Evolutionary conservation across 2,113 vertebrate species (phyloP), one percentile per base, ranked within the genome.

Genomic region (Nibea coibor): DNA sequence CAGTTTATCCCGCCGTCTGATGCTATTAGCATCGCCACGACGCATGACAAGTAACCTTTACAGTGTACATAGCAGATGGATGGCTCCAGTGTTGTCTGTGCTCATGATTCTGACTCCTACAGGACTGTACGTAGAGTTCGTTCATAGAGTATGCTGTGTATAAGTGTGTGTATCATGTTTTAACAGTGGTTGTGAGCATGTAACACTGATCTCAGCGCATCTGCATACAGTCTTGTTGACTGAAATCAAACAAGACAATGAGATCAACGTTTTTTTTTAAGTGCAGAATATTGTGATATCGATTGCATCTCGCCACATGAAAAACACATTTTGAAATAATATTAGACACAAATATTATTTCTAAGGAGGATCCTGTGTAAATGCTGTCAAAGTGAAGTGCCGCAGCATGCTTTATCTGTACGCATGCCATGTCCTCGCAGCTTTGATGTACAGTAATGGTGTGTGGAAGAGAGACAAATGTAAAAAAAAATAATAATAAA

Each of bases 321-420:
- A 67, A 72, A 72, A 22, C 39, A 48, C 62, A 24, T 77, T 72
- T 66, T 70, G 84, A 92, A 91, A 91, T 93, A 87, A 90, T 90
- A 90, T 92, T 86, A 24, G 50, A 57, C 22, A 22, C 24, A 54
- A 74, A 91, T 93, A 92, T 93, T 90, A 91, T 93, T 92, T 93
- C 87, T 62, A 0, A 68, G 26, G 58, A 50, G 54, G 66, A 62
- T 68, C 57, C 16, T 17, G 43, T 78, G 67, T 26, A 78, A 90
- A 83, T 77, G 61, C 78, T 70, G 87, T 88, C 86, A 73, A 66
- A 67, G 79, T 86, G 82, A 78, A 72, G 56, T 82, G 67, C 74
- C 78, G 75, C 75, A 71, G 90, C 82, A 90, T 68, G 82, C 45
- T 82, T 75, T 80, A 68, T 88, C 85, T 83, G 83, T 92, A 75